Evolutionary conservation across 1,140 invertebrate genomes (phyloP), one percentile per base, ranked within the genome.

Genomic region (Ladona fulva): DNA sequence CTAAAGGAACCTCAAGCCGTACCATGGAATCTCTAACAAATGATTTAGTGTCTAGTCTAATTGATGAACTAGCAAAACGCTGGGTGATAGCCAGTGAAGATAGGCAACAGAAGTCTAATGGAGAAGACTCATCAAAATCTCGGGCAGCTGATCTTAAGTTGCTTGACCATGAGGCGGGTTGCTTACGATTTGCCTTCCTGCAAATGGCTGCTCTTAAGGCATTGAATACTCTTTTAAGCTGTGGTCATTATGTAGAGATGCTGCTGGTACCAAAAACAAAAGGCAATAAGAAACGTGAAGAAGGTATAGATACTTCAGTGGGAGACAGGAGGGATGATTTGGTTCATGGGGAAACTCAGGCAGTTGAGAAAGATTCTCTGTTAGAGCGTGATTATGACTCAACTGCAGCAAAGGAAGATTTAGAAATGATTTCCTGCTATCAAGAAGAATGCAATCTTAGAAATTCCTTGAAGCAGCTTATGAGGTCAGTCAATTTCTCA

Each of bases 191-290:
- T 42, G 83, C 86, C 0, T 86, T 85, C 79, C 81, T 91, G 44
- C 89, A 91, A 80, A 86, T 89, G 78, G 85, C 87, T 37, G 88
- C 90, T 37, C 82, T 92, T 78, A 90, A 91, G 82, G 83, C 87
- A 8, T 80, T 91, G 19, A 82, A 85, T 76, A 82, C 84, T 24
- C 83, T 90, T 3, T 80, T 90, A 16, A 85, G 85, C 78, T 87
- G 86, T 77, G 86, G 85, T 76, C 84, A 85, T 76, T 90, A 86
- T 83, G 85, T 84, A 3, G 90, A 91, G 81, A 82, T 90, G 80
- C 82, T 91, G 73, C 82, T 91, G 7, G 85, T 90, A 19, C 87
- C 87, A 0, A 85, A 85, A 73, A 79, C 80, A 12, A 77, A 79
- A 14, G 82, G 83, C 78, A 25, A 76, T 24, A 25, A 79, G 78